These are phyloP conservation scores for Psettodes erumei DNA, from an alignment of 2,113 vertebrate genomes.

Conservation along the genomic window DNA sequence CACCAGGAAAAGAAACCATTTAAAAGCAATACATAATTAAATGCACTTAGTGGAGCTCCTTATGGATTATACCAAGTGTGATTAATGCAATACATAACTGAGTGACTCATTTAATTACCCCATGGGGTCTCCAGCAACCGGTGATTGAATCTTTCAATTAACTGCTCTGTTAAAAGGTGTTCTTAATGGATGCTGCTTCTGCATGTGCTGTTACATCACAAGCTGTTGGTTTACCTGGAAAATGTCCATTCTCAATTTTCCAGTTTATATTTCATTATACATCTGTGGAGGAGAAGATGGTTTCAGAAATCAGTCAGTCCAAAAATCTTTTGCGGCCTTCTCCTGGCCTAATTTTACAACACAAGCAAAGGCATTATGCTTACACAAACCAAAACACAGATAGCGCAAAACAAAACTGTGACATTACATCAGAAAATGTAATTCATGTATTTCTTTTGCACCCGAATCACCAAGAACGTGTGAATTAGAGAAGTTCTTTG, in stretches of 20 bases:
- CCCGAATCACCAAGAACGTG: not conserved
- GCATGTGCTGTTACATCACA: not conserved
- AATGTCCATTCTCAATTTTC: conserved; percentile 29
- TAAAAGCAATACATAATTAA: conserved; percentile 64
- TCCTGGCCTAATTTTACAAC: not conserved
- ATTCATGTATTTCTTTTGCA: not conserved
- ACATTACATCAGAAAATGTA: not conserved
- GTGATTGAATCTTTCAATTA: conserved; percentile 60
- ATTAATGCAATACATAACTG: conserved; percentile 61
- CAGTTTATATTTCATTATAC: conserved; percentile 12
- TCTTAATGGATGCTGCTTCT: conserved; percentile 41
- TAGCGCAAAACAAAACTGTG: not conserved
- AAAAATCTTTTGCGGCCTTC: not conserved
- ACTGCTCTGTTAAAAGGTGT: conserved; percentile 38
- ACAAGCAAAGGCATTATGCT: not conserved
- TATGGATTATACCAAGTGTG: conserved; percentile 52
- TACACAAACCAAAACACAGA: not conserved
- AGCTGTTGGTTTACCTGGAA: conserved; percentile 16
- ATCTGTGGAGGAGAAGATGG: not conserved
- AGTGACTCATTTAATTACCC: conserved; percentile 70
- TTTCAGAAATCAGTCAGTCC: not conserved
- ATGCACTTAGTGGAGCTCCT: conserved; percentile 48
- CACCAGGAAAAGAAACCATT: conserved; percentile 27
- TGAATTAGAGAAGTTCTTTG: not conserved
- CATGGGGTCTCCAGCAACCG: conserved; percentile 36